Evolutionary conservation across 2,888 invertebrate genomes (phyloP), one percentile per base, ranked within the genome.

Genomic region (Thecophora atra): DNA sequence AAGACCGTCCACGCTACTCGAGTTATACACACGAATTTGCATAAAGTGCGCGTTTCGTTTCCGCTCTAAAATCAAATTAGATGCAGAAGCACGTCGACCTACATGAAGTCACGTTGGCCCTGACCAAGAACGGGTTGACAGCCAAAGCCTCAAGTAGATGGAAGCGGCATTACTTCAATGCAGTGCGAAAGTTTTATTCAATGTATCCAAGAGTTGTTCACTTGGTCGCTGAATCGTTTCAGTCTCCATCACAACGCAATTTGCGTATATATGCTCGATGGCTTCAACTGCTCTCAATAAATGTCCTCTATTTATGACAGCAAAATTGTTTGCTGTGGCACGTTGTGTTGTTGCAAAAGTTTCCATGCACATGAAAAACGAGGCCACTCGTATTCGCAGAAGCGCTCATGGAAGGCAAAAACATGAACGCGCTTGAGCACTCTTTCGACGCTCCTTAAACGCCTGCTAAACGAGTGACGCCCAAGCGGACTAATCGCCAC

Each of bases 61-160:
- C 63, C 70, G 69, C 60, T 42, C 69, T 69, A 62, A 70, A 70
- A 70, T 70, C 70, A 70, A 70, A 70, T 70, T 70, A 70, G 64
- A 56, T 70, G 70, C 69, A 62, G 47, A 47, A 62, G 69, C 69
- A 69, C 69, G 69, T 69, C 69, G 51, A 69, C 60, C 69, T 60
- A 62, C 26, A 69, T 69, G 69, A 69, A 47, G 69, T 24, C 47
- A 28, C 47, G 19, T 56, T 28, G 58, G 21, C 62, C 42, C n/a
- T 30, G 62, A 63, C 37, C 42, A 62, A 42, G 37, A 62, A 30
- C 37, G 19, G 19, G 47, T 47, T 47, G 47, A n/a, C 47, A n/a
- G 37, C 6, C 37, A 37, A 11, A 8, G 37, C 11, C 37, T 11
- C 7, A 37, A 37, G 11, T 6, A 37, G 7, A 37, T 37, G 30